A percentile compares a stretch with the other conserved stretches of the same genome.
Evolutionary conservation across 2,888 invertebrate species (phyloP).

Genomic region (Muschampia plurimacula): DNA sequence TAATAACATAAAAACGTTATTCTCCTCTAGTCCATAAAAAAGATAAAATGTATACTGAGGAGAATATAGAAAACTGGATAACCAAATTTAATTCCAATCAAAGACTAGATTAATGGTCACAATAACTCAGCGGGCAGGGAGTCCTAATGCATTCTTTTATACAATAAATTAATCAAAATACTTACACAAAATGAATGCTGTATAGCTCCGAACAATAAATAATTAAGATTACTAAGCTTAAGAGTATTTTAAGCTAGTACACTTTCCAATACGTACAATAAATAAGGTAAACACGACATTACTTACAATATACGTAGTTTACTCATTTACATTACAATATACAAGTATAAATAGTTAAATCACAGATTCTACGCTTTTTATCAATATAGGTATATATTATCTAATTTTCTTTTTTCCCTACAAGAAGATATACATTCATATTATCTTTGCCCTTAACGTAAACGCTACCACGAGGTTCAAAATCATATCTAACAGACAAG

Average conservation of each 20-base stretch:
- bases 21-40: background rate
- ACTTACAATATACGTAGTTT: conserved; percentile 46
- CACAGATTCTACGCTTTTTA: conserved; percentile 81
- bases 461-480: conserved; percentile 96
- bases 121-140: conserved; percentile 22
- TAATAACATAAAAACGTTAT: no score
- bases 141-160: conserved; percentile 17
- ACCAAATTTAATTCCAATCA: conserved; percentile 35
- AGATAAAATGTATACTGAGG: background rate
- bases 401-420: conserved; percentile 82
- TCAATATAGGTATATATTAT: conserved; percentile 54
- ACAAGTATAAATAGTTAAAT: conserved; percentile 63
- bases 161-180: conserved; percentile 48
- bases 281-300: conserved; percentile 48
- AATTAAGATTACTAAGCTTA: conserved; percentile 63
- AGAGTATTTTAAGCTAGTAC: conserved; percentile 74
- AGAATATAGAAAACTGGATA: conserved; percentile 27
- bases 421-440: conserved; percentile 95
- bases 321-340: conserved; percentile 46
- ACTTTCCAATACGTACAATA: conserved; percentile 55
- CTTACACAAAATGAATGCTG: conserved; percentile 51
- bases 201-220: conserved; percentile 64
- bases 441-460: conserved; percentile 98
- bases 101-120: conserved; percentile 82
- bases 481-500: conserved; percentile 91